These are phyloP conservation scores for Pollicipes pollicipes DNA, from an alignment of 1,140 invertebrate species.

Conservation along the genomic window DNA sequence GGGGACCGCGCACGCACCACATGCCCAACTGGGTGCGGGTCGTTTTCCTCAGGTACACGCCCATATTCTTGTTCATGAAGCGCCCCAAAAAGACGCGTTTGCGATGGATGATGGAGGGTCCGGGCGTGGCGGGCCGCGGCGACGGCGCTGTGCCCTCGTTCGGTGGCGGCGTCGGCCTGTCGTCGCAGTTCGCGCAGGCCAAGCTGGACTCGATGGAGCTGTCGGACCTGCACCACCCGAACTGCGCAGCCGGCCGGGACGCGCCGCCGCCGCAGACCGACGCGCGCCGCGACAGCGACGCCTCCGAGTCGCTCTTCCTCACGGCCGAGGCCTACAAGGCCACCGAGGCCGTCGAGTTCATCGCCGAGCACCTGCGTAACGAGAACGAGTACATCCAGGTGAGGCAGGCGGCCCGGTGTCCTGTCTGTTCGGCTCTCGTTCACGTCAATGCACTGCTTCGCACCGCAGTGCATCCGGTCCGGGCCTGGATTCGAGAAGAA, in stretches of 20 bases:
- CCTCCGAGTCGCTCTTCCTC: constrained; percentile 68
- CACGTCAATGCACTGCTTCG: not conserved
- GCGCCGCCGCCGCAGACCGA: constrained; percentile 26
- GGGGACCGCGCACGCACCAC: constrained; percentile 60
- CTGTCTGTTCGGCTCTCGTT: not conserved
- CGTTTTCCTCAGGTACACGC: constrained; percentile 64
- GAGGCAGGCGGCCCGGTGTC: constrained; percentile 17
- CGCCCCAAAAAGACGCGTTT: constrained; percentile 76
- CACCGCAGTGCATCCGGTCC: not conserved
- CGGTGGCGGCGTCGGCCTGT: constrained; percentile 26
- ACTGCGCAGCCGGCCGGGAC: constrained; percentile 82
- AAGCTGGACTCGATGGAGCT: constrained; percentile 63
- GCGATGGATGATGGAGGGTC: constrained; percentile 94
- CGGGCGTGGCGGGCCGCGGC: constrained; percentile 23
- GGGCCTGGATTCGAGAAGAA: constrained; percentile 7
- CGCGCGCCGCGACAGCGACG: constrained; percentile 61
- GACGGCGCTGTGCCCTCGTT: not conserved
- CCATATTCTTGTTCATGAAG: constrained; percentile 61
- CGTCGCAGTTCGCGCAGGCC: constrained; percentile 21
- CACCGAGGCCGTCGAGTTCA: constrained; percentile 92
- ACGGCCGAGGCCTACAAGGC: constrained; percentile 76
- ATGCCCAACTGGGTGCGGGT: constrained; percentile 90
- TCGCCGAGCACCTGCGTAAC: constrained; percentile 90
- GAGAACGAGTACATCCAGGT: constrained; percentile 95
- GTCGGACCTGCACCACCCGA: constrained; percentile 83